Evolutionary conservation across 2,888 invertebrate species (phyloP).

Genomic region (Eupithecia exiguata): DNA sequence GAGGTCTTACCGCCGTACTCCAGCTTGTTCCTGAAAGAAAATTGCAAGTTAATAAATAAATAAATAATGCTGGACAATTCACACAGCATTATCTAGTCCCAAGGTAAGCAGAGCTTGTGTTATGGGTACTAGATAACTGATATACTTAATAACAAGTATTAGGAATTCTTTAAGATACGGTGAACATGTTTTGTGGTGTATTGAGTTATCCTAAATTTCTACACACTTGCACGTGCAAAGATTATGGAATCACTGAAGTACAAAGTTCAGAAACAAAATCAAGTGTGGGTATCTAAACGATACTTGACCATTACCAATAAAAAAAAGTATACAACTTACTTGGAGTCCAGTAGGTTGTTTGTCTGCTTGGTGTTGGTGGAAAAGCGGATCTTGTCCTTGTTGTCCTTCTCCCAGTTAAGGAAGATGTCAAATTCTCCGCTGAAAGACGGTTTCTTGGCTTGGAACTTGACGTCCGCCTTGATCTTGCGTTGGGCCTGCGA

Average conservation of each 20-base stretch:
- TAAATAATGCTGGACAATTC: not conserved
- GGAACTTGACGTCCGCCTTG: conserved; percentile 85
- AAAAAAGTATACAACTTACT: conserved; percentile 80
- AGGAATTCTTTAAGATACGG: not conserved
- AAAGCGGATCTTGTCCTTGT: conserved; percentile 86
- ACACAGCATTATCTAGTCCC: not conserved
- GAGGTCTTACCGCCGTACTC: conserved; percentile 71
- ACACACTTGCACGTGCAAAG: not conserved
- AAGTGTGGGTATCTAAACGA: not conserved
- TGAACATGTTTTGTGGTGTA: not conserved
- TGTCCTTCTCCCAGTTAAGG: conserved; percentile 88
- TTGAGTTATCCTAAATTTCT: not conserved
- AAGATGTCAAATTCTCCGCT: conserved; percentile 85
- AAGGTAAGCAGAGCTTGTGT: not conserved
- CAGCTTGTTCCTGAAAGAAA: conserved; percentile 72
- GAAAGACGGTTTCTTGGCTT: conserved; percentile 84
- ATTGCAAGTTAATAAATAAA: not conserved
- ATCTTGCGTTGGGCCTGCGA: conserved; percentile 82
- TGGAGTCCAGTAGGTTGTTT: conserved; percentile 83
- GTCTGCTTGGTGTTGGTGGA: conserved; percentile 85
- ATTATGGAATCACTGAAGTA: not conserved
- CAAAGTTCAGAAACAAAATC: not conserved
- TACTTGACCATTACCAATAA: too few relatives aligned
- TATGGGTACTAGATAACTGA: too few relatives aligned
- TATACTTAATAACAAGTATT: too few relatives aligned